Evolutionary conservation across 2,888 invertebrate species (phyloP).

Genomic region (Cheilosia impressa): DNA sequence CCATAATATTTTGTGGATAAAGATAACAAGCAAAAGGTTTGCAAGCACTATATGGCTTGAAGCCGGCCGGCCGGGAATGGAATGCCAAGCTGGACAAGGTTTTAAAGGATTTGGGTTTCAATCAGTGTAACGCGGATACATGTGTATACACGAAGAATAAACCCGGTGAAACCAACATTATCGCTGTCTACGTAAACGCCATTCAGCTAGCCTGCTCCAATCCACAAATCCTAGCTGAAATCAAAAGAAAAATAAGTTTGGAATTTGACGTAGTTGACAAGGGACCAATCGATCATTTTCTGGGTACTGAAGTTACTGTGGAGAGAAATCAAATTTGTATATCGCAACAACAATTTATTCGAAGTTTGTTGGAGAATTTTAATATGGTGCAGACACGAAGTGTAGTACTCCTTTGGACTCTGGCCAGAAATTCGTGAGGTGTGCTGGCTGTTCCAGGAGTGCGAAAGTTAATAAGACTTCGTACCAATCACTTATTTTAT

Average conservation of each 20-base stretch:
- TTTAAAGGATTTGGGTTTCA: constrained; percentile 16
- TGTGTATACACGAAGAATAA: constrained; percentile 19
- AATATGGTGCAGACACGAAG: constrained; percentile 19
- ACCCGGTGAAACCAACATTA: constrained; percentile 11
- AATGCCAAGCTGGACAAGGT: constrained; percentile 27
- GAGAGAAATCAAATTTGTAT: constrained; percentile 1
- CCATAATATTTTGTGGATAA: constrained; percentile 1
- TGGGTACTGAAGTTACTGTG: constrained; percentile 26
- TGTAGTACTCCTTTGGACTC: constrained; percentile 35
- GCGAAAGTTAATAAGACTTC: constrained; percentile 11
- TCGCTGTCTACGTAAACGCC: constrained; percentile 57
- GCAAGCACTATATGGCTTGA: constrained; percentile 37
- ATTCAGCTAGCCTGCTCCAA: constrained; percentile 23
- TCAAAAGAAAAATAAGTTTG: too few relatives aligned
- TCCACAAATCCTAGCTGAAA: not conserved
- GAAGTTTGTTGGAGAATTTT: not conserved
- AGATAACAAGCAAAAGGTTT: constrained; percentile 29
- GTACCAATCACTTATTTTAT: constrained; percentile 57
- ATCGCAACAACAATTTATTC: too few relatives aligned
- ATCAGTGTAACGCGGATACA: constrained; percentile 1
- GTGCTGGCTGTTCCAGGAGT: constrained; percentile 19
- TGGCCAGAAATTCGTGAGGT: constrained; percentile 24
- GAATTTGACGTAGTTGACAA: too few relatives aligned
- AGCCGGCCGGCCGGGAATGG: constrained; percentile 24
- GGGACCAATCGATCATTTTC: constrained; percentile 30